Base-by-base conservation (phyloP, 2,797 vertebrate species). In the Spheniscus humboldti region DNA sequence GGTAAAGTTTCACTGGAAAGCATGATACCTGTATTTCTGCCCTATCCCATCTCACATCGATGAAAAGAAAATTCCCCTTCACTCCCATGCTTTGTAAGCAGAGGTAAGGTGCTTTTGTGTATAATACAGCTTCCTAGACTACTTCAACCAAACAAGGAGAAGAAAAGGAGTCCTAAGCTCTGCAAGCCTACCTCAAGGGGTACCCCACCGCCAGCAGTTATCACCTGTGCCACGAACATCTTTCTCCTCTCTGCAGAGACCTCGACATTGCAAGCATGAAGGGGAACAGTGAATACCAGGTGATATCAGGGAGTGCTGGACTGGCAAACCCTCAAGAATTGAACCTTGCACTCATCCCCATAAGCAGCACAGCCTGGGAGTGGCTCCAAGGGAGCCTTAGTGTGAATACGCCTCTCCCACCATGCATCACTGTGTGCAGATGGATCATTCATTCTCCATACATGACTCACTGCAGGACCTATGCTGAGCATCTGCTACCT, bases 401-500 rank as follows among this genome's bases (percentile, higher is more conserved):
- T 1, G 37, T 10, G 69, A 80, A n/a, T 37, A 47, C 19, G 0
- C 63, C 81, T 92, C 81, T 91, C 84, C 84, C 2, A 0, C 19
- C 67, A 48, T 3, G 2, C 73, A 50, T 14, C 0, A 0, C 17
- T 22, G 18, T 23, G 74, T 71, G 89, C 82, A 68, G 75, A 94
- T 64, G 91, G 95, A 86, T 90, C 56, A 1, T 7, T 88, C 89
- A 64, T 68, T 80, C 82, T 59, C 89, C 59, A 22, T 4, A 43
- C 71, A 6, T 75, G 92, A 94, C 64, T 95, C 95, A 94, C 68
- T 18, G 74, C 59, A 63, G 89, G 80, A 62, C 86, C 91, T 63
- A 13, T 10, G 56, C 89, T 43, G 41, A 96, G 94, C 95, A 88
- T 92, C 96, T 94, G 83, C 53, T 71, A 39, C 91, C 75, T 83